A percentile compares a stretch with the other conserved stretches of the same genome.
Evolutionary conservation across 64 coral and sea anemone species (phyloP).

Genomic region (Orbicella faveolata): DNA sequence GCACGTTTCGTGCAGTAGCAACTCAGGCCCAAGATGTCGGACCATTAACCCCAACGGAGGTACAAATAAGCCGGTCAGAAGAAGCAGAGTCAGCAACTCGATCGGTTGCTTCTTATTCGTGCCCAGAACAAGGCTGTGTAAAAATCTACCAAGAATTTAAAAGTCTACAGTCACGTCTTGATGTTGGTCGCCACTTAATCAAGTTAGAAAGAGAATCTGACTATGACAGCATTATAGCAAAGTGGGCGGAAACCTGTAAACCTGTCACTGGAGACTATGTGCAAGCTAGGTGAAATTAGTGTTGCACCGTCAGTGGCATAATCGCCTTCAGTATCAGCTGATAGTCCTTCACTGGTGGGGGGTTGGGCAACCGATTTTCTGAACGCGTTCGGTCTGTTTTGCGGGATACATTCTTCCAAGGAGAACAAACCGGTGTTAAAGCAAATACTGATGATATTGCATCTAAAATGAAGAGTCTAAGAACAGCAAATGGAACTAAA

Average conservation of each 20-base stretch:
- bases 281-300: not conserved
- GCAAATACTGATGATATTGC: slow-evolving; percentile 17
- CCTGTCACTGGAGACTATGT: not conserved
- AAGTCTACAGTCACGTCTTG: not conserved
- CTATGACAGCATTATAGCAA: not conserved
- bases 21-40: not conserved
- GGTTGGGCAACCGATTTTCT: not conserved
- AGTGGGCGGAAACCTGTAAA: slow-evolving; percentile 5
- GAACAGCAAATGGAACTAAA: not conserved
- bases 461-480: slow-evolving; percentile 18
- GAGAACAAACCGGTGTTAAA: slow-evolving; percentile 18
- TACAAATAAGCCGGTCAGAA: no score
- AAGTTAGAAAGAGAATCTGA: slow-evolving; percentile 7
- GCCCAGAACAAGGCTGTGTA: no score
- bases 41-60: not conserved
- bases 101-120: no score
- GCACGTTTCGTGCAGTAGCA: not conserved
- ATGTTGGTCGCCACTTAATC: not conserved
- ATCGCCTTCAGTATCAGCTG: not conserved
- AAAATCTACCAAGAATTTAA: no score
- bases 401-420: slow-evolving; percentile 25
- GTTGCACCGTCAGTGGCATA: not conserved
- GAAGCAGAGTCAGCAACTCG: no score
- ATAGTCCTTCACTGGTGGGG: not conserved
- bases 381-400: not conserved